Conservation (phyloP, 2,113 vertebrate genomes). For the Indri indri region DNA sequence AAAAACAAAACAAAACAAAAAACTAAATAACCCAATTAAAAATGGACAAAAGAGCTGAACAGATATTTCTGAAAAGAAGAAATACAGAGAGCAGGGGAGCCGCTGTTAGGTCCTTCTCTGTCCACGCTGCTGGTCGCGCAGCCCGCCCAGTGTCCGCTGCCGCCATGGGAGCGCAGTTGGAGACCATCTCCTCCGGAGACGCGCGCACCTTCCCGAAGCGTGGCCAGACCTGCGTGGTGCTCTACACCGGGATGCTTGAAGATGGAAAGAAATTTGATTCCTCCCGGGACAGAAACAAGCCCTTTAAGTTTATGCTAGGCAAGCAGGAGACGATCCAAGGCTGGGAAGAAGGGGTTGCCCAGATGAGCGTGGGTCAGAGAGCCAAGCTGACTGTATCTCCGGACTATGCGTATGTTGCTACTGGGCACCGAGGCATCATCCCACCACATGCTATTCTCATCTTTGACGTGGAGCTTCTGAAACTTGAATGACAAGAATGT, state of each 20-base stretch:
- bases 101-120: too few species aligned
- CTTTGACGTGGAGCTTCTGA: constrained; percentile 96
- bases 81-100: too few species aligned
- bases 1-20: too few species aligned
- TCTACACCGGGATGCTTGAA: constrained; percentile 94
- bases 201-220: too few species aligned
- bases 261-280: constrained; percentile 97
- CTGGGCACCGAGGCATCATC: constrained; percentile 97
- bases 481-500: constrained; percentile 90
- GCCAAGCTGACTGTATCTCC: constrained; percentile 95
- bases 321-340: constrained; percentile 97
- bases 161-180: too few species aligned
- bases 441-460: constrained; percentile 94
- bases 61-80: too few species aligned
- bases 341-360: constrained; percentile 97
- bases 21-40: too few species aligned
- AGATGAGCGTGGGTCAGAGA: constrained; percentile 98
- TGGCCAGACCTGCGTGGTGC: too few species aligned
- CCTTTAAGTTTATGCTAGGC: constrained; percentile 96
- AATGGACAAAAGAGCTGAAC: too few species aligned
- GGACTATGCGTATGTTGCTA: constrained; percentile 94
- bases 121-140: too few species aligned
- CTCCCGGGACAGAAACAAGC: constrained; percentile 95
- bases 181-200: too few species aligned
- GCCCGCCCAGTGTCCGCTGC: too few species aligned